phyloP scores from a whole-genome alignment of 2,888 invertebrate genomes.

The Oligia fasciuncula region DNA sequence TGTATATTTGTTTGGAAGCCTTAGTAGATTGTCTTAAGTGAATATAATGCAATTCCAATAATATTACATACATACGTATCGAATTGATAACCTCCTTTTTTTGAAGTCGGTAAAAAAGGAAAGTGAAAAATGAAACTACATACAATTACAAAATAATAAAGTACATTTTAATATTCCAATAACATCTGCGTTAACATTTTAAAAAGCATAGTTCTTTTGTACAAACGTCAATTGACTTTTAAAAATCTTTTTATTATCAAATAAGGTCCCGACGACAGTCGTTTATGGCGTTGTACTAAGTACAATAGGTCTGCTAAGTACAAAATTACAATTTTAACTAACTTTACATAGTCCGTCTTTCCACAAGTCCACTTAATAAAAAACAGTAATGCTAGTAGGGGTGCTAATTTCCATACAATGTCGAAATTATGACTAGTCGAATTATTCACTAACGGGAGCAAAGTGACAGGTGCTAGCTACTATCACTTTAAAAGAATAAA shows the following conservation, averaged over 20 bases:
- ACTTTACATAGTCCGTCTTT: constrained; percentile 32
- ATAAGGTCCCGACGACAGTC: constrained; percentile 70
- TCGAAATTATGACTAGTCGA: not conserved
- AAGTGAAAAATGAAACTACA: constrained; percentile 56
- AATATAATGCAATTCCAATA: no score
- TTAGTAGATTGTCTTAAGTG: no score
- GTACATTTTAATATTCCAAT: constrained; percentile 80
- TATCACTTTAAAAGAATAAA: not conserved
- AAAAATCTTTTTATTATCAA: constrained; percentile 57
- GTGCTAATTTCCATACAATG: constrained; percentile 22
- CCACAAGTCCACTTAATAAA: constrained; percentile 24
- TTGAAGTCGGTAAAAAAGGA: no score
- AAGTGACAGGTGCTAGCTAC: not conserved
- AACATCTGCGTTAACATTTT: constrained; percentile 76
- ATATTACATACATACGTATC: no score
- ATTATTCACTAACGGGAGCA: not conserved
- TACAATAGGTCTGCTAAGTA: constrained; percentile 49
- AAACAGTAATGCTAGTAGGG: constrained; percentile 6
- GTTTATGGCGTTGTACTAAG: constrained; percentile 61
- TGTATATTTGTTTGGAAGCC: no score
- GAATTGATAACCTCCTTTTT: no score
- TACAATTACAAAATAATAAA: constrained; percentile 71
- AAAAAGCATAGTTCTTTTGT: constrained; percentile 80
- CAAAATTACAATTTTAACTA: constrained; percentile 42
- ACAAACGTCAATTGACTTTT: constrained; percentile 70